Evolutionary conservation across 2,113 vertebrate species (phyloP).

Genomic region (Odontesthes bonariensis): DNA sequence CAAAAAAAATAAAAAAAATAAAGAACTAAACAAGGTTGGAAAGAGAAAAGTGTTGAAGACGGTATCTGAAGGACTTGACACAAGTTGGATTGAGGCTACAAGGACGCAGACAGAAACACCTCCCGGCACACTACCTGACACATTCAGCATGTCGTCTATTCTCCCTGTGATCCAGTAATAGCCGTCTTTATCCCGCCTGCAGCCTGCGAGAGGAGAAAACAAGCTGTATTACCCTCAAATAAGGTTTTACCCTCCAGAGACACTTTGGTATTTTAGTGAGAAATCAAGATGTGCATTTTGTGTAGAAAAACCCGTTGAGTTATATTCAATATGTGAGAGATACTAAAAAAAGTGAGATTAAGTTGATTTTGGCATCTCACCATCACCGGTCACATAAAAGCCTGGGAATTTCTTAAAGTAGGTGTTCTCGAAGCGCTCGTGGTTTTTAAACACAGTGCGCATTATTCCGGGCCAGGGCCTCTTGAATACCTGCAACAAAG

Average conservation of each 20-base stretch:
- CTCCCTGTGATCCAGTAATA: conserved; percentile 89
- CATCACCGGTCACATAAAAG: conserved; percentile 86
- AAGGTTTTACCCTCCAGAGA: not conserved
- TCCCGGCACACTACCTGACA: conserved; percentile 78
- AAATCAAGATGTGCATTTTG: no score
- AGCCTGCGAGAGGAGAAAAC: conserved; percentile 73
- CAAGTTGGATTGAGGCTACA: not conserved
- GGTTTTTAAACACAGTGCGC: conserved; percentile 82
- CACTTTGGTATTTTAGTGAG: no score
- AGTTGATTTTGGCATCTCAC: conserved; percentile 65
- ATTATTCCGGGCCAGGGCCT: conserved; percentile 87
- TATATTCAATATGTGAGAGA: no score
- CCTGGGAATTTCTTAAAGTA: conserved; percentile 88
- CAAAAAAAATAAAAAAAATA: rapidly evolving
- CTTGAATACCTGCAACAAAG: conserved; percentile 79
- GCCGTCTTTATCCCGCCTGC: conserved; percentile 85
- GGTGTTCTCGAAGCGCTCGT: conserved; percentile 83
- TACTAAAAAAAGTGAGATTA: no score
- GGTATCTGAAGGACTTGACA: not conserved
- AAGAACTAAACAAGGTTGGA: not conserved
- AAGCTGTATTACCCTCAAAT: not conserved
- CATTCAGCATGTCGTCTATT: conserved; percentile 88
- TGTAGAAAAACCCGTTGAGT: no score
- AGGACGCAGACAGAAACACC: not conserved
- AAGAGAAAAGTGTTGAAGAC: not conserved